Percentiles rank a stretch among this genome's conserved stretches.
These are phyloP conservation scores for Chironomus riparius DNA, from an alignment of 2,888 invertebrate genomes.

Conservation along the genomic window DNA sequence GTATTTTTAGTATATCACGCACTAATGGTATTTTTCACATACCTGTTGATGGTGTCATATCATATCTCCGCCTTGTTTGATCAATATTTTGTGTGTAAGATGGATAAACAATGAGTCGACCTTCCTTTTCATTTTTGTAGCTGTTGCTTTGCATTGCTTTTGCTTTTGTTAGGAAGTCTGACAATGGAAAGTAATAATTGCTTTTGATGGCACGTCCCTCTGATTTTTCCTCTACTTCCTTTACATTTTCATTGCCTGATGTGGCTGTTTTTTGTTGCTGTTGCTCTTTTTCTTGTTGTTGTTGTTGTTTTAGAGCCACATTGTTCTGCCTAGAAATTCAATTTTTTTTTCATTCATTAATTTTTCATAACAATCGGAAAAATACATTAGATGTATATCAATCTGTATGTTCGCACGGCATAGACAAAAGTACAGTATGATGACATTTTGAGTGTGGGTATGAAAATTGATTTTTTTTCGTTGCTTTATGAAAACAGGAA, in stretches of 20 bases:
- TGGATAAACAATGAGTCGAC: conserved; percentile 21
- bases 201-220: conserved; percentile 25
- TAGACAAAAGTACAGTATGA: too few species aligned
- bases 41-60: conserved; percentile 5
- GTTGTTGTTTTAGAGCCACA: neutral
- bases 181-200: conserved; percentile 14
- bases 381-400: too few species aligned
- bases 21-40: neutral
- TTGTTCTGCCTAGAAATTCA: neutral
- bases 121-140: conserved; percentile 7
- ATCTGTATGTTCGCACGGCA: too few species aligned
- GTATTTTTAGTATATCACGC: neutral
- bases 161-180: neutral
- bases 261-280: neutral
- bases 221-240: neutral
- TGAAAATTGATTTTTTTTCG: too few species aligned
- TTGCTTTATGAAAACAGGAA: too few species aligned
- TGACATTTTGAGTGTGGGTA: too few species aligned
- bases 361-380: too few species aligned
- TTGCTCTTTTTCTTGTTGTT: neutral
- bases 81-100: conserved; percentile 18
- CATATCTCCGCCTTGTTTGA: conserved; percentile 18
- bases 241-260: neutral
- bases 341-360: neutral
- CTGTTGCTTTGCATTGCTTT: conserved; percentile 8